Percentiles rank a stretch among this genome's conserved stretches.
Evolutionary conservation across 2,888 invertebrate genomes (phyloP).

Genomic region (Hydrotaea cyrtoneurina): DNA sequence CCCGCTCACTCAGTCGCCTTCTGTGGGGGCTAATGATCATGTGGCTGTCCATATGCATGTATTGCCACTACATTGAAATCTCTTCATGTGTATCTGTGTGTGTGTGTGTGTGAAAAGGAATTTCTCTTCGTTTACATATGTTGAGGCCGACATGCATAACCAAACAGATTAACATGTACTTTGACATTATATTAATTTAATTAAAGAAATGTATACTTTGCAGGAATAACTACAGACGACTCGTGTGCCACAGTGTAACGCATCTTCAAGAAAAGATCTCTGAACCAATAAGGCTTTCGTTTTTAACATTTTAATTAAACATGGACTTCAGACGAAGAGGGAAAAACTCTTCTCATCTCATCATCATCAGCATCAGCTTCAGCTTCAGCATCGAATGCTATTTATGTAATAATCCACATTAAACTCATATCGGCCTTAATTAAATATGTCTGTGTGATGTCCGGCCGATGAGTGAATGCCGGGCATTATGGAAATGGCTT

Average conservation of each 20-base stretch:
- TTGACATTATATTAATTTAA: constrained; percentile 51
- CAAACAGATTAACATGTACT: constrained; percentile 56
- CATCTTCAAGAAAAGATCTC: constrained; percentile 11
- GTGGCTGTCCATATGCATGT: background rate
- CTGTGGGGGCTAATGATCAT: constrained; percentile 2
- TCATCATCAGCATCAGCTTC: no score
- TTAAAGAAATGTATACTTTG: constrained; percentile 47
- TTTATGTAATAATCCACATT: constrained; percentile 8
- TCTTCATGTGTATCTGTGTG: background rate
- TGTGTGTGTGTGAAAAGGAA: constrained; percentile 14
- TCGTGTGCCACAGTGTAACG: no score
- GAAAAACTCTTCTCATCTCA: no score
- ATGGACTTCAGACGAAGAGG: background rate
- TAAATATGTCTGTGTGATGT: background rate
- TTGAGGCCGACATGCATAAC: constrained; percentile 45
- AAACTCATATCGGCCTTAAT: constrained; percentile 2
- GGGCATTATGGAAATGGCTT: background rate
- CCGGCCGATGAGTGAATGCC: no score
- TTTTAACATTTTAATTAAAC: constrained; percentile 41
- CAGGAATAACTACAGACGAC: constrained; percentile 29
- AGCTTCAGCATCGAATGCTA: background rate
- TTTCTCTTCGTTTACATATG: constrained; percentile 29
- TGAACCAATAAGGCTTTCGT: constrained; percentile 3
- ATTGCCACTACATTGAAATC: background rate
- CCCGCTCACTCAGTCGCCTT: background rate